Percentiles rank a stretch among this genome's conserved stretches.
Conservation (phyloP, 2,113 vertebrate genomes). For the Fulica atra region DNA sequence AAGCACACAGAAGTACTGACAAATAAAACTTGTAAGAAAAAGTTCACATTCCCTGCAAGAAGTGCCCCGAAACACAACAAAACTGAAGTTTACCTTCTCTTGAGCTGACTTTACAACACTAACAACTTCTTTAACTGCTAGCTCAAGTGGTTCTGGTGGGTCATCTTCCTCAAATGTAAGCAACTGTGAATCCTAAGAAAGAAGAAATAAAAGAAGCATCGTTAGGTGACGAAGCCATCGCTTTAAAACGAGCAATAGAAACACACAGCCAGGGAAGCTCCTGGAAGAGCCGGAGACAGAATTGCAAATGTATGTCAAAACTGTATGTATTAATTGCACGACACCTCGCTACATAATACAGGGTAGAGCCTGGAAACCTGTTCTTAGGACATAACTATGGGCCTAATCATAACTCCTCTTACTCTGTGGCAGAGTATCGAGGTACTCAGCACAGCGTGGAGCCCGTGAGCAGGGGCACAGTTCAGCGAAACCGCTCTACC, state of each 20-base stretch:
- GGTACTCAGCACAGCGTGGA: background rate
- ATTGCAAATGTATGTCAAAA: background rate
- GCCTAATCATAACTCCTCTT: background rate
- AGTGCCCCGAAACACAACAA: background rate
- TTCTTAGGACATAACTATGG: background rate
- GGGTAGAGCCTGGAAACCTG: background rate
- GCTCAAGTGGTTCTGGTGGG: constrained; percentile 76
- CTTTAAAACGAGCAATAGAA: background rate
- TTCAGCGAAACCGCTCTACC: background rate
- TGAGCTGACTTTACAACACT: constrained; percentile 76
- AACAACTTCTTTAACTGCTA: constrained; percentile 79
- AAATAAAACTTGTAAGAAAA: background rate
- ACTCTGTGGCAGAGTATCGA: background rate
- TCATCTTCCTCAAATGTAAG: constrained; percentile 85
- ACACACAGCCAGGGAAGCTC: background rate
- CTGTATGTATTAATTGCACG: background rate
- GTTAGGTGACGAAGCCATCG: background rate
- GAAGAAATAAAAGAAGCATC: background rate
- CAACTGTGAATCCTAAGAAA: constrained; percentile 76
- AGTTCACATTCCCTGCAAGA: background rate
- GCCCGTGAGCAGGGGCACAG: background rate
- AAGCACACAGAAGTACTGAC: background rate
- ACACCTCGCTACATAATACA: background rate
- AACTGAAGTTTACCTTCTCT: constrained; percentile 83
- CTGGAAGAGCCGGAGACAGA: background rate